These are phyloP conservation scores for Hippopotamyrus pictus DNA, from an alignment of 2,797 vertebrate species.

Conservation along the genomic window DNA sequence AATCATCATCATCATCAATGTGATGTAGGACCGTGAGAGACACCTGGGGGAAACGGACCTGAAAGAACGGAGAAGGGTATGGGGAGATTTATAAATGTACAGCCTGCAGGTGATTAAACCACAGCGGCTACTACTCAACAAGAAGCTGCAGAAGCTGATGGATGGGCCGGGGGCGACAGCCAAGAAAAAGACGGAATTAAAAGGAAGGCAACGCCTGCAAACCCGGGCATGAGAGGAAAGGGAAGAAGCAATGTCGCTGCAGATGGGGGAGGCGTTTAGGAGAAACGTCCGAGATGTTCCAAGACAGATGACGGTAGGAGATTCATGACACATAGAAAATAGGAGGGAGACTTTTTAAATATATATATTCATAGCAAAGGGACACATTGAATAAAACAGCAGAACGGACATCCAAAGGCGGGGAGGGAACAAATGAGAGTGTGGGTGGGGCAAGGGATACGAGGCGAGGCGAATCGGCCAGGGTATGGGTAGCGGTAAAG, in stretches of 20 bases:
- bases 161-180: neutral
- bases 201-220: neutral
- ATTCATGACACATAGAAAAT: neutral
- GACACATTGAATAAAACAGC: neutral
- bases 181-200: neutral
- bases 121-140: neutral
- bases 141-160: neutral
- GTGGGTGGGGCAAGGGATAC: neutral
- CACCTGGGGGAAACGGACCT: neutral
- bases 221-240: neutral
- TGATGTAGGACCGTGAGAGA: neutral
- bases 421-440: neutral
- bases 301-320: neutral
- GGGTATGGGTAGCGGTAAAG: neutral
- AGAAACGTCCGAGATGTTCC: neutral
- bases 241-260: neutral
- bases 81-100: conserved; percentile 6
- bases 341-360: neutral
- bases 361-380: neutral
- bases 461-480: too few species aligned
- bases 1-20: neutral
- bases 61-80: neutral
- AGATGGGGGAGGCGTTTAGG: neutral
- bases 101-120: conserved; percentile 9
- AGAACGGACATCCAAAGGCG: neutral